Evolutionary conservation across 2,888 invertebrate species (phyloP).

Genomic region (Lordiphosa fenestrarum): DNA sequence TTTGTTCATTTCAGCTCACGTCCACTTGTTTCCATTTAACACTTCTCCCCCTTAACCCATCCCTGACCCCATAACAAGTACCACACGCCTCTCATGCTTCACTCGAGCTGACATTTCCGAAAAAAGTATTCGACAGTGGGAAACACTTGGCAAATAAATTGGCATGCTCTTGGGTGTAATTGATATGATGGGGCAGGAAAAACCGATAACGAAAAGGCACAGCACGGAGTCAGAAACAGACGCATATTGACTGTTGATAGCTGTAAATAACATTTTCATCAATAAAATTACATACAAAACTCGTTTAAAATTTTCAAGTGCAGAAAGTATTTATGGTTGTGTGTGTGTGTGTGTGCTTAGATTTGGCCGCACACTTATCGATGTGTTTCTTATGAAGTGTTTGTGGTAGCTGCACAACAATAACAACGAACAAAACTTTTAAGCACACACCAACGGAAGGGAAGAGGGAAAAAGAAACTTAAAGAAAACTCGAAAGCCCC

Average conservation of each 20-base stretch:
- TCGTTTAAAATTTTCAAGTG: slow-evolving; percentile 63
- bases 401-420: slow-evolving; percentile 1
- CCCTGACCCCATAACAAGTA: slow-evolving; percentile 4
- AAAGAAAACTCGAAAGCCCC: slow-evolving; percentile 1
- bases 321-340: slow-evolving; percentile 58
- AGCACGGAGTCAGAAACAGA: slow-evolving; percentile 9
- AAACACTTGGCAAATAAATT: slow-evolving; percentile 58
- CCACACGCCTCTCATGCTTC: slow-evolving; percentile 2
- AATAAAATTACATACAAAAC: slow-evolving; percentile 49
- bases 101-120: slow-evolving; percentile 29
- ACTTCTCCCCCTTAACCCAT: neutral
- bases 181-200: slow-evolving; percentile 53
- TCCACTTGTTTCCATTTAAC: neutral
- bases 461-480: neutral
- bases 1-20: slow-evolving; percentile 1
- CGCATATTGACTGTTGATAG: slow-evolving; percentile 43
- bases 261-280: slow-evolving; percentile 70
- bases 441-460: neutral
- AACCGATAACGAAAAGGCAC: slow-evolving; percentile 24
- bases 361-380: slow-evolving; percentile 29
- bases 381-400: slow-evolving; percentile 16
- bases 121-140: slow-evolving; percentile 30
- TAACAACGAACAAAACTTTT: neutral
- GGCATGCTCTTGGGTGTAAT: slow-evolving; percentile 61
- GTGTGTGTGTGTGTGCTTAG: slow-evolving; percentile 34